A percentile compares a stretch with the other conserved stretches of the same genome.
These are phyloP conservation scores for Gadus chalcogrammus DNA, from an alignment of 2,113 vertebrate species.

Conservation along the genomic window DNA sequence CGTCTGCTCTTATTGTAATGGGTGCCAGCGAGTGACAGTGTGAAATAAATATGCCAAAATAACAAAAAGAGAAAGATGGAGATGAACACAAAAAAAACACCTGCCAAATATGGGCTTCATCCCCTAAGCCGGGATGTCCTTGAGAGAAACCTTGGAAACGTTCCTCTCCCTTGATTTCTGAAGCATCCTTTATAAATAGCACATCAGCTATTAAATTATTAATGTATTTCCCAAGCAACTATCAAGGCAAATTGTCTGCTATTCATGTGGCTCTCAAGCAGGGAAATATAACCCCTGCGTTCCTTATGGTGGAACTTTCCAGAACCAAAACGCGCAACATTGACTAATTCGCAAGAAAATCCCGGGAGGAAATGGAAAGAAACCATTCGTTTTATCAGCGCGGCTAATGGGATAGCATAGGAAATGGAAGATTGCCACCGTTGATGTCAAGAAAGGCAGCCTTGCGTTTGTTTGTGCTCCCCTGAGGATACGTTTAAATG, in stretches of 20 bases:
- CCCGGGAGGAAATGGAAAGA: background rate
- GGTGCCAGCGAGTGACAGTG: background rate
- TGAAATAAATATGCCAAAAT: background rate
- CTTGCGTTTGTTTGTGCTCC: conserved; percentile 37
- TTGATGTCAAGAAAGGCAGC: conserved; percentile 14
- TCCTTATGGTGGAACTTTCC: background rate
- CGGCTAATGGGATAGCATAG: background rate
- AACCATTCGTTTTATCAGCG: too few species aligned
- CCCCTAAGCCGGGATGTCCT: conserved; percentile 32
- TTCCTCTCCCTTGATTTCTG: conserved; percentile 12
- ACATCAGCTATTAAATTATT: background rate
- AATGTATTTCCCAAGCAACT: conserved; percentile 6
- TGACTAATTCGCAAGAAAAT: background rate
- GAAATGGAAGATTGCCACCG: conserved; percentile 6
- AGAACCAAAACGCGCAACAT: background rate
- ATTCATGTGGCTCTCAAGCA: background rate
- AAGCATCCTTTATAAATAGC: conserved; percentile 9
- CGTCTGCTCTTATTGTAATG: background rate
- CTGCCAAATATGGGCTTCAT: conserved; percentile 28
- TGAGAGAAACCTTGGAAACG: conserved; percentile 37
- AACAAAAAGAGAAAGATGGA: background rate
- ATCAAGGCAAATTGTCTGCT: conserved; percentile 15
- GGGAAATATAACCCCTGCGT: background rate
- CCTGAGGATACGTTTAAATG: conserved; percentile 53
- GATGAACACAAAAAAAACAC: conserved; percentile 14